phyloP scores from a whole-genome alignment of 2,113 vertebrate genomes.

The Ctenodactylus gundi region DNA sequence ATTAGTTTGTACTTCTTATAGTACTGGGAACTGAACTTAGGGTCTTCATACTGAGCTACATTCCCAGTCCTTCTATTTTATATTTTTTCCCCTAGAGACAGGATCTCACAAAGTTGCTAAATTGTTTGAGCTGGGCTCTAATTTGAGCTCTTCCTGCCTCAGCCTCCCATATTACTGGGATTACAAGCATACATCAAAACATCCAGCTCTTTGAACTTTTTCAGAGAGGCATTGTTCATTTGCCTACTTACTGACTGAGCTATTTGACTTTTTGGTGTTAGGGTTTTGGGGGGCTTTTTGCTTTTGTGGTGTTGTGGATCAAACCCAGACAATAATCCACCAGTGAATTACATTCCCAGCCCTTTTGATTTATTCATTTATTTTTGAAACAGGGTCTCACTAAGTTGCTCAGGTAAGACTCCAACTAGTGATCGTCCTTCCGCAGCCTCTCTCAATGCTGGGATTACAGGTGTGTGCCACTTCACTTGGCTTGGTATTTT shows the following conservation, averaged over 20 bases:
- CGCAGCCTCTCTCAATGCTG: background rate
- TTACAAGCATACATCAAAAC: background rate
- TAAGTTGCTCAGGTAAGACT: background rate
- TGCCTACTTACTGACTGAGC: background rate
- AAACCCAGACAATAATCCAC: background rate
- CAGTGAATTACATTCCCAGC: background rate
- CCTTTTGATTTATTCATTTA: background rate
- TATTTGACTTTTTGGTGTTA: background rate
- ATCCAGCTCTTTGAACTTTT: background rate
- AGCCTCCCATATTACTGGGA: background rate
- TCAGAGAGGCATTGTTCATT: background rate
- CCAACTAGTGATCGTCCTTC: no score
- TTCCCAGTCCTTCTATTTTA: background rate
- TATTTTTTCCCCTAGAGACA: background rate
- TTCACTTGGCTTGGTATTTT: background rate
- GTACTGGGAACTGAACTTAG: background rate
- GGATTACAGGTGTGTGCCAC: background rate
- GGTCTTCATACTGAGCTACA: background rate
- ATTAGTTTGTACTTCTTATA: no score
- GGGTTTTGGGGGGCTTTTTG: background rate
- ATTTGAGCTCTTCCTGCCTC: background rate
- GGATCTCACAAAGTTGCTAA: background rate
- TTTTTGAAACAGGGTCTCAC: background rate
- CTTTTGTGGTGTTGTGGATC: background rate
- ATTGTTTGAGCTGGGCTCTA: background rate